Conservation (phyloP, 2,888 invertebrate species). For the Archips crataeganus region DNA sequence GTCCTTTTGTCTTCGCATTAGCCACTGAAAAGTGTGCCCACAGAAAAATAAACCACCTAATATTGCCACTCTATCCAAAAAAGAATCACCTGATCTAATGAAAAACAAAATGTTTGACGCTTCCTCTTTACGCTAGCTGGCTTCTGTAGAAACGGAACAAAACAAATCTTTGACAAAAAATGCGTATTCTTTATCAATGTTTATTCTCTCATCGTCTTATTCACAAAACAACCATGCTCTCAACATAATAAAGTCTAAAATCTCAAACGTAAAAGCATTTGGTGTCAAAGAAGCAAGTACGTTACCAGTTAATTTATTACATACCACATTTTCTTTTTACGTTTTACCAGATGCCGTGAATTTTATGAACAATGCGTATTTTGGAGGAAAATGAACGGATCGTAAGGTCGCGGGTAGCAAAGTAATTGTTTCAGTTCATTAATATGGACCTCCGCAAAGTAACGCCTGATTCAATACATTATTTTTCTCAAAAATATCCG, state of each 20-base stretch:
- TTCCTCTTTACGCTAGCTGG: not conserved
- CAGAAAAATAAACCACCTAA: no score
- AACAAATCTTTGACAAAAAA: conserved; percentile 5
- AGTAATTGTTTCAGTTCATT: no score
- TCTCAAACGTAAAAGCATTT: not conserved
- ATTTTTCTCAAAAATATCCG: no score
- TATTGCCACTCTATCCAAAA: no score
- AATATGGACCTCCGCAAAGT: no score
- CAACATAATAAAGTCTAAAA: not conserved
- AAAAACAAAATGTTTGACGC: not conserved
- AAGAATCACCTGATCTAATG: no score
- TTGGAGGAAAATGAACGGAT: not conserved
- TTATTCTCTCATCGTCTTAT: not conserved
- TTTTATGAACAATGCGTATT: not conserved
- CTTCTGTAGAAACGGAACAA: not conserved
- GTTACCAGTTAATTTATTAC: not conserved
- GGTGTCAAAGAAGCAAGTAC: not conserved
- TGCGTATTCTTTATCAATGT: not conserved
- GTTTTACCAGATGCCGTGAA: not conserved
- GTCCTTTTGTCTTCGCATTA: no score
- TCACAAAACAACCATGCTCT: not conserved
- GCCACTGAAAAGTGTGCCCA: no score
- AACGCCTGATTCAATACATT: no score
- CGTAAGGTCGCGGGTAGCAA: no score
- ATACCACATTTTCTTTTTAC: not conserved